Evolutionary conservation across 2,888 invertebrate genomes (phyloP).

Genomic region (Synanthedon vespiformis): DNA sequence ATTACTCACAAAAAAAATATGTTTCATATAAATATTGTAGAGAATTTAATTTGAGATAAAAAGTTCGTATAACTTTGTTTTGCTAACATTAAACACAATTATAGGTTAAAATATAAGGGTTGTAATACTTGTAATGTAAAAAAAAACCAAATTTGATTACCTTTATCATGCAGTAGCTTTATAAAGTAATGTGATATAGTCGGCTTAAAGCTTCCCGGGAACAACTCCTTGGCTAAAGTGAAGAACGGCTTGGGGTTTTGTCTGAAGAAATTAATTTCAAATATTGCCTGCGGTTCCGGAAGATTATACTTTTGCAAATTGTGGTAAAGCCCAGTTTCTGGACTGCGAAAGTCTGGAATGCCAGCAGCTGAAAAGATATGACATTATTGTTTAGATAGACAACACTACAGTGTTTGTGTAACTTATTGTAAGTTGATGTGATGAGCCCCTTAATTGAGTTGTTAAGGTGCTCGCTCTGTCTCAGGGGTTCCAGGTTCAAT

Average conservation of each 20-base stretch:
- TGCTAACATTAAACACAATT: no score
- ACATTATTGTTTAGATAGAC: not conserved
- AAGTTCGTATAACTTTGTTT: no score
- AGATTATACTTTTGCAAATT: slow-evolving; percentile 92
- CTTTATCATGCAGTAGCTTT: slow-evolving; percentile 85
- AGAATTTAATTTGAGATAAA: no score
- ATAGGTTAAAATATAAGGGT: no score
- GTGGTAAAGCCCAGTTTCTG: slow-evolving; percentile 91
- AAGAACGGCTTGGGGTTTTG: slow-evolving; percentile 94
- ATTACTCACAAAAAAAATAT: no score
- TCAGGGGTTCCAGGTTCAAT: no score
- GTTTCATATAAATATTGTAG: no score
- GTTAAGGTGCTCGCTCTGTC: no score
- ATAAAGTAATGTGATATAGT: slow-evolving; percentile 94
- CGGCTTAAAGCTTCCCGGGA: slow-evolving; percentile 89
- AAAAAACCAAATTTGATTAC: slow-evolving; percentile 18
- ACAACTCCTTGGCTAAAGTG: slow-evolving; percentile 87
- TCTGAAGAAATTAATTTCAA: slow-evolving; percentile 89
- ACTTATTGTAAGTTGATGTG: no score
- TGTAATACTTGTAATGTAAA: not conserved
- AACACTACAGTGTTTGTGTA: no score
- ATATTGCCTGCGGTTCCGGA: slow-evolving; percentile 92
- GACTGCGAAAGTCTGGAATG: slow-evolving; percentile 96
- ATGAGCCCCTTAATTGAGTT: no score
- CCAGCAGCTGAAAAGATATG: slow-evolving; percentile 81